Evolutionary conservation across 2,113 vertebrate genomes (phyloP).

Genomic region (Aviceda subcristata): DNA sequence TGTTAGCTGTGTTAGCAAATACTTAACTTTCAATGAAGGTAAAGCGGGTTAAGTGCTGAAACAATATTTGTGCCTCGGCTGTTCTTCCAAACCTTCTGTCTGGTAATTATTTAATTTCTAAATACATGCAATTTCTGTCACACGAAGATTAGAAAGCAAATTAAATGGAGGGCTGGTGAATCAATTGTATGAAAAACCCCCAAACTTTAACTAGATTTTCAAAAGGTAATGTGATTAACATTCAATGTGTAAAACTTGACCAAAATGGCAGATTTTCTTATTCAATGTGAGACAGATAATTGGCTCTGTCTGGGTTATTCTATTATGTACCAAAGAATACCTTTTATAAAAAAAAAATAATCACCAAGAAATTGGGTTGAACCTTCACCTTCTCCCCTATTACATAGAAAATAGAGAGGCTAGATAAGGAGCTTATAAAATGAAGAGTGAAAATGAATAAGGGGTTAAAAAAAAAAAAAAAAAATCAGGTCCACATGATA

Average conservation of each 20-base stretch:
- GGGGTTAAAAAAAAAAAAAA: neutral
- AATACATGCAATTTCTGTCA: neutral
- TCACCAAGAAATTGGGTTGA: constrained; percentile 32
- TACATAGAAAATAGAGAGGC: neutral
- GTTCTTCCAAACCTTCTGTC: neutral
- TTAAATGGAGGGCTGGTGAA: neutral
- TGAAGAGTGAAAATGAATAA: neutral
- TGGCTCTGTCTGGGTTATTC: constrained; percentile 21
- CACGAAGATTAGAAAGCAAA: neutral
- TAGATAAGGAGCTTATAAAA: neutral
- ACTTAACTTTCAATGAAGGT: neutral
- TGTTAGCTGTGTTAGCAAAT: neutral
- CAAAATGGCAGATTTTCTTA: constrained; percentile 10
- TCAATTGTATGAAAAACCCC: neutral
- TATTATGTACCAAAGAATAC: constrained; percentile 28
- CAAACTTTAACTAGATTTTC: neutral
- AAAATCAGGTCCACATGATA: neutral
- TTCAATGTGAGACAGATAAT: constrained; percentile 29
- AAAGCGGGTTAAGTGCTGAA: neutral
- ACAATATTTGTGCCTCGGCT: neutral
- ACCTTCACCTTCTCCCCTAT: constrained; percentile 13
- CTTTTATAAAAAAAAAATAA: constrained; percentile 40
- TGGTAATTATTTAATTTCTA: neutral
- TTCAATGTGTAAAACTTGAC: neutral
- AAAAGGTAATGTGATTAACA: constrained; percentile 5